Conservation (phyloP, 2,797 vertebrate species). For the Setipinna tenuifilis region DNA sequence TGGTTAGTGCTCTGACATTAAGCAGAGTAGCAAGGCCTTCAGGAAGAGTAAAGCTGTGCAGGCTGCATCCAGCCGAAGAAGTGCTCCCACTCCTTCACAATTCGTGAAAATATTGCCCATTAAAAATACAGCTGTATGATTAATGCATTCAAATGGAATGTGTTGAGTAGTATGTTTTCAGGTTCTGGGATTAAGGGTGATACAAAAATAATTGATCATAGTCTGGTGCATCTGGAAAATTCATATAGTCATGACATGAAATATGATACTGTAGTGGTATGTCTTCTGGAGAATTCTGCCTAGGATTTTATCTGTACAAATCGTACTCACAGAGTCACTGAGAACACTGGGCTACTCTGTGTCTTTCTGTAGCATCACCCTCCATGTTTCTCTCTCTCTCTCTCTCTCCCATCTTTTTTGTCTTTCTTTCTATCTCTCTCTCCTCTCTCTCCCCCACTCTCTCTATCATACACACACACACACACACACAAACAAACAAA, state of each 20-base stretch:
- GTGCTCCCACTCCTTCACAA: not conserved
- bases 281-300: not conserved
- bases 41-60: not conserved
- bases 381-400: not conserved
- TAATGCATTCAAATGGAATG: not conserved
- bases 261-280: not conserved
- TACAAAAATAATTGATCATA: not conserved
- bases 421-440: too few species aligned
- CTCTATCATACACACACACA: not conserved
- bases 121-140: not conserved
- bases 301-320: not conserved
- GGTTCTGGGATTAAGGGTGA: not conserved
- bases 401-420: too few species aligned
- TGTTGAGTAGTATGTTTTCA: not conserved
- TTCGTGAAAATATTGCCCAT: not conserved
- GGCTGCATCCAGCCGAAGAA: not conserved
- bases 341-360: not conserved
- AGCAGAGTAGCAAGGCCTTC: not conserved
- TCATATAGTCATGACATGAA: not conserved
- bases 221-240: constrained; percentile 2
- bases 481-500: not conserved
- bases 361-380: not conserved
- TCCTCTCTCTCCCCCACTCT: not conserved
- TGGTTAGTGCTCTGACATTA: not conserved
- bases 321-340: not conserved